Evolutionary conservation across 2,797 vertebrate genomes (phyloP).

Genomic region (Rhyacichthys aspro): DNA sequence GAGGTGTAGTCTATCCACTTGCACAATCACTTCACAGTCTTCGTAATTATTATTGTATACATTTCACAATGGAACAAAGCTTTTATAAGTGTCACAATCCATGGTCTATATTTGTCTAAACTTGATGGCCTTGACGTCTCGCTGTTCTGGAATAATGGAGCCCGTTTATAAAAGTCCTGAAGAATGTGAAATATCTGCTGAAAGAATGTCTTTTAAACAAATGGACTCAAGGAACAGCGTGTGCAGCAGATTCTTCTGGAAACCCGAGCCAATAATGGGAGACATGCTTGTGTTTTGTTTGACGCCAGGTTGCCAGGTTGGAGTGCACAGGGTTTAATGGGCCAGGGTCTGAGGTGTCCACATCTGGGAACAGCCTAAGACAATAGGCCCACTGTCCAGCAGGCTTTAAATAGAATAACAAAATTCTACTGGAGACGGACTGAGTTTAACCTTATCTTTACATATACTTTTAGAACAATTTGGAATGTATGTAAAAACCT

Average conservation of each 20-base stretch:
- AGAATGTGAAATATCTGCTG: constrained; percentile 8
- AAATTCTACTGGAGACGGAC: too few species aligned
- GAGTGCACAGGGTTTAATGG: background rate
- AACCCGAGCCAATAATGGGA: background rate
- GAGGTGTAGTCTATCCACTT: too few species aligned
- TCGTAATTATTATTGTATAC: too few species aligned
- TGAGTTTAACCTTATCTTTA: background rate
- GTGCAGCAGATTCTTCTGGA: constrained; percentile 30
- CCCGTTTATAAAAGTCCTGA: background rate
- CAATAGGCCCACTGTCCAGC: constrained; percentile 81
- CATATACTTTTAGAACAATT: too few species aligned
- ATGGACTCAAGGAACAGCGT: background rate
- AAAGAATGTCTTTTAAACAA: constrained; percentile 3
- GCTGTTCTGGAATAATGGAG: background rate
- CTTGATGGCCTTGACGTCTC: background rate
- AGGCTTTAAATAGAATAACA: constrained; percentile 78
- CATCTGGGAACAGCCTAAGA: constrained; percentile 77
- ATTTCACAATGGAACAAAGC: background rate
- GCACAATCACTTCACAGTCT: too few species aligned
- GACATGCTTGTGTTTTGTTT: constrained; percentile 6
- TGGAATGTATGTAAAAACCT: constrained; percentile 11
- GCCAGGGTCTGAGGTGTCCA: constrained; percentile 68
- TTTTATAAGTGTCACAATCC: too few species aligned
- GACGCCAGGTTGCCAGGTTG: constrained; percentile 2
- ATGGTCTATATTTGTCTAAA: background rate